Conservation (phyloP, 2,888 invertebrate genomes). For the Polyommatus icarus region DNA sequence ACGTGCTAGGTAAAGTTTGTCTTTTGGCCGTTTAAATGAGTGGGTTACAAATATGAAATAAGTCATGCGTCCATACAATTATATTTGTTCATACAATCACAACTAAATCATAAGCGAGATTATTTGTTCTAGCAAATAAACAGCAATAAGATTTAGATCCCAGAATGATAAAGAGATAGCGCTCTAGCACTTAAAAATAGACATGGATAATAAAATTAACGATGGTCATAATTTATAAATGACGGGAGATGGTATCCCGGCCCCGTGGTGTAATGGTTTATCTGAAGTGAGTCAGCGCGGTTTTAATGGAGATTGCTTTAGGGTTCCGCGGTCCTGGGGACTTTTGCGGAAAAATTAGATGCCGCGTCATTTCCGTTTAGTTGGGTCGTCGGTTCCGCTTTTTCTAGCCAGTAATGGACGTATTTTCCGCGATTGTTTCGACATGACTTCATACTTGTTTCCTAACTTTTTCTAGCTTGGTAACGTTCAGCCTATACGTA, state of each 20-base stretch:
- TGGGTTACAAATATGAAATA: too few species aligned
- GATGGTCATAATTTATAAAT: slow-evolving; percentile 7
- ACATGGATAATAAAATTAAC: slow-evolving; percentile 16
- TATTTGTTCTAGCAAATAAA: background rate
- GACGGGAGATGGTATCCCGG: slow-evolving; percentile 8
- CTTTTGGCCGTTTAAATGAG: too few species aligned
- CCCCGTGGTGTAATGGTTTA: slow-evolving; percentile 3
- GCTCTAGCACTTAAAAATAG: slow-evolving; percentile 6
- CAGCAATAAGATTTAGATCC: slow-evolving; percentile 14
- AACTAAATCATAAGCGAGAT: background rate
- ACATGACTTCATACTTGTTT: background rate
- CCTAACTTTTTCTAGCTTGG: background rate
- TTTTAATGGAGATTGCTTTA: slow-evolving; percentile 17
- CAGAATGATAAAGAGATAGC: background rate
- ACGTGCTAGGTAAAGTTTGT: too few species aligned
- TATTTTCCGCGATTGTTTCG: slow-evolving; percentile 10
- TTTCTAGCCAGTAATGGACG: slow-evolving; percentile 18
- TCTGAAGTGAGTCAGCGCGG: slow-evolving; percentile 7
- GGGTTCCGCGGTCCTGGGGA: background rate
- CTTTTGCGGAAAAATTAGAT: slow-evolving; percentile 4
- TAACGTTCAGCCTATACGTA: background rate
- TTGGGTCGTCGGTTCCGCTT: background rate
- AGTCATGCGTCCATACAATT: too few species aligned
- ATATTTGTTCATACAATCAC: background rate
- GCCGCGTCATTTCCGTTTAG: slow-evolving; percentile 7